phyloP scores from a whole-genome alignment of 2,113 vertebrate species.

The Eptatretus burgeri region DNA sequence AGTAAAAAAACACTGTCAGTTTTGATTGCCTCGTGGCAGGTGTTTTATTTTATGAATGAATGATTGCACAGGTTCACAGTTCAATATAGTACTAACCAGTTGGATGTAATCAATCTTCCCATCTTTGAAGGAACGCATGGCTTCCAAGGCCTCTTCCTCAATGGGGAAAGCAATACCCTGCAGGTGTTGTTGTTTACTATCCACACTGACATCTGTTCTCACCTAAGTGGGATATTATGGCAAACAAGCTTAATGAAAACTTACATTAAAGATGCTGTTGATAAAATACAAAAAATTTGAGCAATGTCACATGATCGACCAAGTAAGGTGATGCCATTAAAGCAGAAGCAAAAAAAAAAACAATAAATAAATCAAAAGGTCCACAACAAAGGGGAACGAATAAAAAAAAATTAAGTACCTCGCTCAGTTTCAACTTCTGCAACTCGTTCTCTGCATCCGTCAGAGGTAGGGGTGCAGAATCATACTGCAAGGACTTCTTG shows the following conservation, averaged over 20 bases:
- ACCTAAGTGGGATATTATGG: slow-evolving; percentile 22
- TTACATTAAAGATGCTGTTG: too few relatives aligned
- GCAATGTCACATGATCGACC: too few relatives aligned
- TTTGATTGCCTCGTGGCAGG: too few relatives aligned
- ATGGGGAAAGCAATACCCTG: slow-evolving; percentile 76
- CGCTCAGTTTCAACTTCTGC: slow-evolving; percentile 62
- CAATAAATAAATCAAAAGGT: too few relatives aligned
- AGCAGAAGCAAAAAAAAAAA: too few relatives aligned
- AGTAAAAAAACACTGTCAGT: too few relatives aligned
- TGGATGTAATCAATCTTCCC: slow-evolving; percentile 67
- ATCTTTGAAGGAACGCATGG: slow-evolving; percentile 39
- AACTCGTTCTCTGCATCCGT: slow-evolving; percentile 62
- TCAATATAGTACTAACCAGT: slow-evolving; percentile 31
- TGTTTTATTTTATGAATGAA: too few relatives aligned
- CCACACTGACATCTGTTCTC: slow-evolving; percentile 46
- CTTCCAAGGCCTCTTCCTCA: slow-evolving; percentile 39
- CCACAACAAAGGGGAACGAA: too few relatives aligned
- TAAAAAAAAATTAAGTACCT: slow-evolving; percentile 21
- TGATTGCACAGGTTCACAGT: too few relatives aligned
- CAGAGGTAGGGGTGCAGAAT: slow-evolving; percentile 43
- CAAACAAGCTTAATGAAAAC: too few relatives aligned
- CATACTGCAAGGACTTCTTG: slow-evolving; percentile 48
- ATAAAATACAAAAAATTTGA: too few relatives aligned
- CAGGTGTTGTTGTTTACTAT: slow-evolving; percentile 67
- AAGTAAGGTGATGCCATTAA: too few relatives aligned